Evolutionary conservation across 2,888 invertebrate species (phyloP).

Genomic region (Drosophila robusta): DNA sequence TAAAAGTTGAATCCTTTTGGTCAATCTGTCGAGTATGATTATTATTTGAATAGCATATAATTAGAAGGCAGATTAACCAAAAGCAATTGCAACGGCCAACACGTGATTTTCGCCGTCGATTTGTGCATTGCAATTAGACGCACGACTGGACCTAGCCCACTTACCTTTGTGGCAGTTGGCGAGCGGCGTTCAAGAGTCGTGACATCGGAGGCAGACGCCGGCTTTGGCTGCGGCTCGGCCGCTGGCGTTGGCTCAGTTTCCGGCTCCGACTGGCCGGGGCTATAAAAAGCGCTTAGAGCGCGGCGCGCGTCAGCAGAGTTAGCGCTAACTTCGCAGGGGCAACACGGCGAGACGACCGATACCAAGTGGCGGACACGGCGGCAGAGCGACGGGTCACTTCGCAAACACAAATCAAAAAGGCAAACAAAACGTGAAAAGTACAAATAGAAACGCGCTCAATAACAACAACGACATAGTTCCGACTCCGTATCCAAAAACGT

Average conservation of each 20-base stretch:
- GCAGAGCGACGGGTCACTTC: constrained; percentile 22
- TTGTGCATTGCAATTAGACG: constrained; percentile 21
- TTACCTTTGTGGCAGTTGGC: background rate
- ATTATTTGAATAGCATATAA: constrained; percentile 1
- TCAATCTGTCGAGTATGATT: no score
- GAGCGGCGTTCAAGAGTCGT: constrained; percentile 22
- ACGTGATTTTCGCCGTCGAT: constrained; percentile 4
- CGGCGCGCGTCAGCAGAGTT: constrained; percentile 33
- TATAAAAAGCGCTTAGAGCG: constrained; percentile 43
- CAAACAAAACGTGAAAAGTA: constrained; percentile 65
- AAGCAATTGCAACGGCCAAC: constrained; percentile 9
- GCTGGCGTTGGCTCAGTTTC: background rate
- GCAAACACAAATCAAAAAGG: constrained; percentile 52
- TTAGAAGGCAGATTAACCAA: constrained; percentile 25
- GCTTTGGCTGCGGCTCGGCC: no score
- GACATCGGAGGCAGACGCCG: background rate
- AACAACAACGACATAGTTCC: constrained; percentile 14
- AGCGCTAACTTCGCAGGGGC: constrained; percentile 22
- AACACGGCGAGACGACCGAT: constrained; percentile 19
- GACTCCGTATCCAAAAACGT: constrained; percentile 4
- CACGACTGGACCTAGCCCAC: constrained; percentile 16
- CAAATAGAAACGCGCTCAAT: constrained; percentile 62
- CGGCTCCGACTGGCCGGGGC: background rate
- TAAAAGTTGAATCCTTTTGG: background rate
- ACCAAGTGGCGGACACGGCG: constrained; percentile 5